phyloP scores from a whole-genome alignment of 2,888 invertebrate genomes.

The Caenorhabditis sulstoni region DNA sequence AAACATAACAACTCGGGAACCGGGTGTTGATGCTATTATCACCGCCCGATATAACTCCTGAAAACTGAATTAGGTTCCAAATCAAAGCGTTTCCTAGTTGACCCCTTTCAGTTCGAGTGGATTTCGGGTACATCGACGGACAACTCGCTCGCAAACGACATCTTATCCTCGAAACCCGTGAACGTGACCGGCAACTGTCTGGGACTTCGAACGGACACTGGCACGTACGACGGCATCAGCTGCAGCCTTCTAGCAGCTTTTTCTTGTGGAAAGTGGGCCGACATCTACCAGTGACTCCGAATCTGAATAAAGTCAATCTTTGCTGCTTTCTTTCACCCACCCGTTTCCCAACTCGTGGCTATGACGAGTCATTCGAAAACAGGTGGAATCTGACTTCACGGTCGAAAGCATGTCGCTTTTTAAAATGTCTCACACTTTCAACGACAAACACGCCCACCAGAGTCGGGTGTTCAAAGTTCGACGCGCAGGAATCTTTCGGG shows the following conservation, averaged over 20 bases:
- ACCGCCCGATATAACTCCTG: no score
- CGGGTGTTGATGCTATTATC: no score
- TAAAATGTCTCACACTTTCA: no score
- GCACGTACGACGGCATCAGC: constrained; percentile 16
- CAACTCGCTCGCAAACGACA: constrained; percentile 9
- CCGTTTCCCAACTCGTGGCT: constrained; percentile 4
- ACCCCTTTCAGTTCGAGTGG: constrained; percentile 13
- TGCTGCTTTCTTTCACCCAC: constrained; percentile 7
- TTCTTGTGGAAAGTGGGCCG: constrained; percentile 19
- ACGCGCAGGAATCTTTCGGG: background rate
- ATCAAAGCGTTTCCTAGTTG: background rate
- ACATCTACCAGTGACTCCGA: constrained; percentile 5
- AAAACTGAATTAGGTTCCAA: background rate
- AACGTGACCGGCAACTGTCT: constrained; percentile 21
- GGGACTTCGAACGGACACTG: background rate
- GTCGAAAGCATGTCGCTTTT: background rate
- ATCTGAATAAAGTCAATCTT: constrained; percentile 13
- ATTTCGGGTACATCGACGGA: constrained; percentile 5
- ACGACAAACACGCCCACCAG: no score
- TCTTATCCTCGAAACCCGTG: constrained; percentile 3
- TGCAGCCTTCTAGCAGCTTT: constrained; percentile 2
- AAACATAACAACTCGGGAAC: no score
- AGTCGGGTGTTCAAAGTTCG: constrained; percentile 22
- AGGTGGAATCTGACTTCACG: constrained; percentile 21
- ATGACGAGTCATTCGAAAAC: constrained; percentile 4